These are phyloP conservation scores for Turnix velox DNA, from an alignment of 2,113 vertebrate genomes.

Conservation along the genomic window DNA sequence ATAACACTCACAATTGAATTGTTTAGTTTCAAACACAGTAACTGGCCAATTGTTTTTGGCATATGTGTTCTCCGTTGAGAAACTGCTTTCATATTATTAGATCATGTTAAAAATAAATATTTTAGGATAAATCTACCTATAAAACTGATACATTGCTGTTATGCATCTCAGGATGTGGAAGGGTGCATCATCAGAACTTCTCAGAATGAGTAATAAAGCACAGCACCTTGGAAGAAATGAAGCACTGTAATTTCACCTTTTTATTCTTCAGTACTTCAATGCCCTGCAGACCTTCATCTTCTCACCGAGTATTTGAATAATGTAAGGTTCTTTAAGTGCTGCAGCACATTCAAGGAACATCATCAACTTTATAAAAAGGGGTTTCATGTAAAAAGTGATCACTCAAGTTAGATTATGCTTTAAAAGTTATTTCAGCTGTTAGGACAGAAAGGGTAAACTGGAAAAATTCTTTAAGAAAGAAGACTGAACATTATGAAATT, in stretches of 20 bases:
- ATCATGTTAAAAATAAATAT: background rate
- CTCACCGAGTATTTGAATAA: conserved; percentile 12
- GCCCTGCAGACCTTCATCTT: background rate
- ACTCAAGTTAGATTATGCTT: background rate
- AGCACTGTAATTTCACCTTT: background rate
- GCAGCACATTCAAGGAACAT: background rate
- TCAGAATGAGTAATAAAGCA: background rate
- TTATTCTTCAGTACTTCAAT: conserved; percentile 5
- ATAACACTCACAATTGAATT: background rate
- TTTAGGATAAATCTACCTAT: background rate
- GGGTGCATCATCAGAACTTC: background rate
- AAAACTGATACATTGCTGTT: background rate
- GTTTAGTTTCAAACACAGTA: background rate
- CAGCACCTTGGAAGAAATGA: background rate
- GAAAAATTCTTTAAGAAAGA: background rate
- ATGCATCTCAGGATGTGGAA: background rate
- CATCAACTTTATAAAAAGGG: background rate
- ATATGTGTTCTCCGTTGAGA: background rate
- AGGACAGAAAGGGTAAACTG: background rate
- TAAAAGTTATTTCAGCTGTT: background rate
- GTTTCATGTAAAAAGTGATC: background rate
- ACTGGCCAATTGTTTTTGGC: background rate
- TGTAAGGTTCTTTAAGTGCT: background rate
- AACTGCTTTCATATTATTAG: background rate
- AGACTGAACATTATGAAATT: background rate